Base-by-base conservation (phyloP, 2,113 vertebrate genomes). In the Pan paniscus region DNA sequence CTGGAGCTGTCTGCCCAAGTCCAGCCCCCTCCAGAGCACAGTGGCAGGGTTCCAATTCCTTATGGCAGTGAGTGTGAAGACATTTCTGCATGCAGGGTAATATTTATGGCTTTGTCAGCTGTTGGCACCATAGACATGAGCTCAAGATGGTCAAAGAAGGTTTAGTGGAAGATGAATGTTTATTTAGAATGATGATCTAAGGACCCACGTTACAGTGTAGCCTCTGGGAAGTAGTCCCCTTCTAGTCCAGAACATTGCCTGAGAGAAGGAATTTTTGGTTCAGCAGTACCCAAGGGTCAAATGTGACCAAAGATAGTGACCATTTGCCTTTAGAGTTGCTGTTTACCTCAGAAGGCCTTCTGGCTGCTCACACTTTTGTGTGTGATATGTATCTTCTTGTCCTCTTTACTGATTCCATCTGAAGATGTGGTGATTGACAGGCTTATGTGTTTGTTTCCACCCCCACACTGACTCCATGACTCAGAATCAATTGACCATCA, bases 81-180 rank as follows among this genome's bases (percentile, higher is more conserved):
- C 0, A 0, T 68, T 84, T 92, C 90, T 90, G 76, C 84, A 13
- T 61, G 92, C 35, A 43, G 92, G 32, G 75, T 72, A 84, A 90
- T 95, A 95, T 93, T 98, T 95, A 95, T 95, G 94, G 72, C 94
- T 97, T 92, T 94, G 90, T 97, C 90, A 98, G 94, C 88, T 88
- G 48, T 59, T 96, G 94, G 96, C 97, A 95, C 76, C 1, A 0
- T 50, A 43, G 84, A 84, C 32, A 81, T 7, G 10, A 89, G 64
- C 94, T 92, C 50, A 78, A 30, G 80, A 72, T 89, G 89, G 96
- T 80, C 84, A 94, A 43, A 92, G 59, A 70, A 40, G 30, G 67
- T 84, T 96, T 87, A 81, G 83, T 52, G 52, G 67, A 35, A 90
- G 95, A 93, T 68, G 50, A 87, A 79, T 90, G 48, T 76, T 75